phyloP scores from a whole-genome alignment of 2,113 vertebrate species.

The Danionella cerebrum region DNA sequence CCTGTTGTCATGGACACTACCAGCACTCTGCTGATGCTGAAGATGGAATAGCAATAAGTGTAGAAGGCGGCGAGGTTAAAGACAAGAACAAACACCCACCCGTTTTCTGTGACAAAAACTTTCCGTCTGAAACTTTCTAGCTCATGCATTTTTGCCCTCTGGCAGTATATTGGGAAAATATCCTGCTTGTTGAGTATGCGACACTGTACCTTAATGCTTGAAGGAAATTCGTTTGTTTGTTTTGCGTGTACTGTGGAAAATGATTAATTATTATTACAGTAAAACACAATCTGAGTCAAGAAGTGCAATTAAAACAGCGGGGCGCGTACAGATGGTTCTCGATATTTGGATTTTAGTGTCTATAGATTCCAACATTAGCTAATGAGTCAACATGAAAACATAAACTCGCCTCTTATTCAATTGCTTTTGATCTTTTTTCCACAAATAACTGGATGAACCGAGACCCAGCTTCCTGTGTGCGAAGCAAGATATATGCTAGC shows the following conservation, averaged over 20 bases:
- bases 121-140: background rate
- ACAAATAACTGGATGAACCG: background rate
- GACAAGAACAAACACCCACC: slow-evolving; percentile 1
- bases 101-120: background rate
- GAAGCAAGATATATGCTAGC: background rate
- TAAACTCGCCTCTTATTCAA: background rate
- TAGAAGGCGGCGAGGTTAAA: background rate
- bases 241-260: background rate
- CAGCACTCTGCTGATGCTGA: background rate
- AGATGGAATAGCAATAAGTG: background rate
- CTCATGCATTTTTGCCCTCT: background rate
- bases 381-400: background rate
- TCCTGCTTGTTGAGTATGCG: background rate
- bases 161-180: background rate
- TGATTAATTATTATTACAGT: background rate
- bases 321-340: background rate
- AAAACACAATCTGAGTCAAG: background rate
- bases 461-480: background rate
- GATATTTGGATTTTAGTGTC: background rate
- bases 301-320: background rate
- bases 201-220: background rate
- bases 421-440: background rate
- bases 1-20: slow-evolving; percentile 3
- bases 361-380: background rate
- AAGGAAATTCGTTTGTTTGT: background rate